Base-by-base conservation (phyloP, 2,113 vertebrate species). In the Labeo rohita region DNA sequence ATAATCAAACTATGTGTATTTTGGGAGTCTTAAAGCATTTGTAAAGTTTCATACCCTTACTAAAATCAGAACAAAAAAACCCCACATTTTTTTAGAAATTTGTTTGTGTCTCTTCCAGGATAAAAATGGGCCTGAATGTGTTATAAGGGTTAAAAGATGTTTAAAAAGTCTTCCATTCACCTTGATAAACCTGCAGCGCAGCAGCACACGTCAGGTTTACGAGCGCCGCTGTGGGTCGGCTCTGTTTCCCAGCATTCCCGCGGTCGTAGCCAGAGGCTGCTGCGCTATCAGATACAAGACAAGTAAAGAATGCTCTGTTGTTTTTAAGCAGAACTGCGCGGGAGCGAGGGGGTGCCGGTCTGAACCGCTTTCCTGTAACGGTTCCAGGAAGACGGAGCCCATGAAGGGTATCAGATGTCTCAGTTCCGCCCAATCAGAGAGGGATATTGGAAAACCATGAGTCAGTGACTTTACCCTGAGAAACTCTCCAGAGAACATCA, bases 391-490 rank as follows among this genome's bases (percentile, higher is more conserved):
- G 63, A 39, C 21, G 39, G 28, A 34, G 56, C 23, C 23, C 23
- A 54, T 85, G 45, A 65, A 66, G 74, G 52, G 68, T 21, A 68
- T 78, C 84, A 66, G 10, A 18, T 52, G 73, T 23, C 49, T 43
- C 9, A 10, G 9, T 52, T 65, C 21, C 39, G 1, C 50, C 84
- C 61, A 65, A 43, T 50, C 59, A 85, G 59, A 18, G 65, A 36
- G 28, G 16, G 36, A 21, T 43, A 43, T 47, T 39, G 59, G 21
- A 43, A 84, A 76, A 65, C 43, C 54, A 11, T 50, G 73, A 84
- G 72, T 75, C 83, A 84, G 68, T 8, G 50, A n/a, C 52, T 84
- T 59, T 84, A 61, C 83, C 72, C 74, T 68, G 66, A 61, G 54
- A 52, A 34, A 65, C n/a, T 16, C 70, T 47, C 36, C 9, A 23